phyloP scores from a whole-genome alignment of 2,113 vertebrate species.

The Girardinichthys multiradiatus region DNA sequence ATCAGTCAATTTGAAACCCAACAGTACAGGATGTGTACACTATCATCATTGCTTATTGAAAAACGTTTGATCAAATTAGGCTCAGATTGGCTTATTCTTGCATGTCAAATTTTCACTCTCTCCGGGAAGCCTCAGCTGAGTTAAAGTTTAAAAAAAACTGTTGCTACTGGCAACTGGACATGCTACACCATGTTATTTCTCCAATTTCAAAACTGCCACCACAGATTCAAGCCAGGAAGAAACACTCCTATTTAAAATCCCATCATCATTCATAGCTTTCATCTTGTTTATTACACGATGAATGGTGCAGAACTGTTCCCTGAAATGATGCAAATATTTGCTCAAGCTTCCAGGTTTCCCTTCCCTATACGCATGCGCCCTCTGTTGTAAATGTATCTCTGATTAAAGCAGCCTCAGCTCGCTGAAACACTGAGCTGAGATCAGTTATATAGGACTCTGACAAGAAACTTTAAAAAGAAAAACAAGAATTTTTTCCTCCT shows the following conservation, averaged over 20 bases:
- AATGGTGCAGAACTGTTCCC: conserved; percentile 26
- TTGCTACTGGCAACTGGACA: conserved; percentile 64
- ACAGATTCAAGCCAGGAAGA: background rate
- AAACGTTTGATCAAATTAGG: conserved; percentile 12
- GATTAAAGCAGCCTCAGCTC: conserved; percentile 24
- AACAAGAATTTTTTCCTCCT: conserved; percentile 12
- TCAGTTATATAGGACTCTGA: background rate
- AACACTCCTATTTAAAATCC: background rate
- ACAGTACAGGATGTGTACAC: conserved; percentile 1
- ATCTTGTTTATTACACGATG: background rate
- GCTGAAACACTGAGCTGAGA: conserved; percentile 23
- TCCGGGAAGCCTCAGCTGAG: conserved; percentile 21
- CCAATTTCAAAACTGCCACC: background rate
- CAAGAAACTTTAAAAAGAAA: background rate
- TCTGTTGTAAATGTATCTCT: conserved; percentile 53
- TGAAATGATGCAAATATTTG: conserved; percentile 40
- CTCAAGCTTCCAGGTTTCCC: conserved; percentile 21
- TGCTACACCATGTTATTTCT: background rate
- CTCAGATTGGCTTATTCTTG: conserved; percentile 7
- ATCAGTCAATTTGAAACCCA: conserved; percentile 8
- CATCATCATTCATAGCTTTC: background rate
- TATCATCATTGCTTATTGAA: background rate
- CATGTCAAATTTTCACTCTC: conserved; percentile 14
- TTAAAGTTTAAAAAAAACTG: conserved; percentile 44
- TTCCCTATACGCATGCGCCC: conserved; percentile 35